Conservation (phyloP, 2,113 vertebrate species). For the Mirza zaza region DNA sequence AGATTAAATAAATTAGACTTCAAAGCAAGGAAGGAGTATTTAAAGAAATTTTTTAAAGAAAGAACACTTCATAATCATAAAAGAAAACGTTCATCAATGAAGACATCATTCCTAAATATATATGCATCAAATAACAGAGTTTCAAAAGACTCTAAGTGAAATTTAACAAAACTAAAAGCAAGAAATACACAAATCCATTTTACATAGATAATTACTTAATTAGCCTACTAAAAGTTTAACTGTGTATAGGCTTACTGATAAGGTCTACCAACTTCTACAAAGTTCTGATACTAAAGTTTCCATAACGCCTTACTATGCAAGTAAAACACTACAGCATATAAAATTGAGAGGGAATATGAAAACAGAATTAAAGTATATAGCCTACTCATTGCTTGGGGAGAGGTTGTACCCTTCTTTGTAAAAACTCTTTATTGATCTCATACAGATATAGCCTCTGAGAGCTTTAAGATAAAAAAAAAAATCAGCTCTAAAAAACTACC, state of each 20-base stretch:
- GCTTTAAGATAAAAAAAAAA: neutral
- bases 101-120: neutral
- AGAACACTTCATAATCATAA: neutral
- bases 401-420: neutral
- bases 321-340: neutral
- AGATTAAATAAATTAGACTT: neutral
- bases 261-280: neutral
- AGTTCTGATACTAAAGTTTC: neutral
- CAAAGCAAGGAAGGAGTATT: neutral
- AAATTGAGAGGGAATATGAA: neutral
- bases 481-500: neutral
- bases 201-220: neutral
- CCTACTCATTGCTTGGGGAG: neutral
- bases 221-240: neutral
- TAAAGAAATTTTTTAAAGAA: neutral
- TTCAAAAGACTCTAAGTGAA: slow-evolving; percentile 16
- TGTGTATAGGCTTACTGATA: neutral
- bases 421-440: neutral
- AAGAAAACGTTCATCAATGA: neutral
- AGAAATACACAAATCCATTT: neutral
- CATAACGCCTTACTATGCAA: neutral
- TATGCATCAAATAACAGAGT: neutral
- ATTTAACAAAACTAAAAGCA: slow-evolving; percentile 13
- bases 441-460: neutral
- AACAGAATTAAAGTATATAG: neutral